Evolutionary conservation across 2,888 invertebrate genomes (phyloP).

Genomic region (Apoderus coryli): DNA sequence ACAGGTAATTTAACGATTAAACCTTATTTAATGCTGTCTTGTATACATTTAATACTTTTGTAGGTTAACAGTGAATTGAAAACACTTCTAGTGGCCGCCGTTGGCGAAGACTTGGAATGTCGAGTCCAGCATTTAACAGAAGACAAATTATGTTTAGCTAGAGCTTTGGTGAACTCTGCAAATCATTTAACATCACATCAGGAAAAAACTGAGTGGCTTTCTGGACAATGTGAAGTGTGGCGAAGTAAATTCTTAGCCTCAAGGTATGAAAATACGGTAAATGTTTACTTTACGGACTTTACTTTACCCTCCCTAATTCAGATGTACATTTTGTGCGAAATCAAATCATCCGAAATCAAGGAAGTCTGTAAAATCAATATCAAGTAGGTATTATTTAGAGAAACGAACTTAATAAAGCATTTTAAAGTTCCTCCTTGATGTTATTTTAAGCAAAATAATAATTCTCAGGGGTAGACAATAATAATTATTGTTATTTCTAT

Average conservation of each 20-base stretch:
- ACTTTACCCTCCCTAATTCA: no score
- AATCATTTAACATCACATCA: slow-evolving; percentile 77
- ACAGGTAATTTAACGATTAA: slow-evolving; percentile 35
- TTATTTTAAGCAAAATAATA: no score
- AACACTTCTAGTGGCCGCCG: slow-evolving; percentile 82
- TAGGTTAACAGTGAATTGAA: slow-evolving; percentile 86
- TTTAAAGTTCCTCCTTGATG: no score
- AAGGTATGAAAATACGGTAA: slow-evolving; percentile 45
- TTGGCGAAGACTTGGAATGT: slow-evolving; percentile 85
- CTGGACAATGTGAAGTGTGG: slow-evolving; percentile 94
- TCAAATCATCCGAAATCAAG: no score
- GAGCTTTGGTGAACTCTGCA: slow-evolving; percentile 72
- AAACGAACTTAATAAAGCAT: no score
- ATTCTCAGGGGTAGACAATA: no score
- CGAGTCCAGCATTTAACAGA: slow-evolving; percentile 82
- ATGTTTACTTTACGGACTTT: no score
- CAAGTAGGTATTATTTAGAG: no score
- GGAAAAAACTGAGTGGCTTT: slow-evolving; percentile 85
- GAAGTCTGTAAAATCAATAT: no score
- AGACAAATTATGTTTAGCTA: slow-evolving; percentile 78
- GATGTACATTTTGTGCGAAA: no score
- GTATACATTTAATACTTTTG: slow-evolving; percentile 11
- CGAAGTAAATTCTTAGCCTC: slow-evolving; percentile 90
- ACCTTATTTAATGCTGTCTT: slow-evolving; percentile 9
- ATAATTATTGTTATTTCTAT: no score